phyloP scores from a whole-genome alignment of 2,113 vertebrate genomes.

The Pterocles orientalis region DNA sequence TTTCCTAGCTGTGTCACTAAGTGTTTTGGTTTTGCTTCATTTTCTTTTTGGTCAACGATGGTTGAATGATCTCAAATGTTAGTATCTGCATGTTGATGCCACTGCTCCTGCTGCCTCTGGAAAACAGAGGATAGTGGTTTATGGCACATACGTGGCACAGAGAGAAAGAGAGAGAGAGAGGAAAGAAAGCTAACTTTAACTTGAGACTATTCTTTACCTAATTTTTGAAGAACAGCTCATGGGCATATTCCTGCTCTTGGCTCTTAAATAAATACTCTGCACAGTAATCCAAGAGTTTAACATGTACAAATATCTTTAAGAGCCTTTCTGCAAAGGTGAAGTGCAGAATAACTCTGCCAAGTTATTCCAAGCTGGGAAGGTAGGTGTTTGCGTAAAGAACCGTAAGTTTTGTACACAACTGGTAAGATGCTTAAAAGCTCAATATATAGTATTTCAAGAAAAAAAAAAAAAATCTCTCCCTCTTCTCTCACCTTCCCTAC shows the following conservation, averaged over 20 bases:
- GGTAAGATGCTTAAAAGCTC: neutral
- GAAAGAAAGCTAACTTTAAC: neutral
- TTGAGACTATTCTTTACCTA: neutral
- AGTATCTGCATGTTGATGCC: slow-evolving; percentile 15
- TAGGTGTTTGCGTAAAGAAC: neutral
- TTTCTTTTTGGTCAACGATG: slow-evolving; percentile 35
- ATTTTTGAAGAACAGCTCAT: neutral
- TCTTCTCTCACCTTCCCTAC: neutral
- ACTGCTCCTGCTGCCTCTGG: slow-evolving; percentile 29
- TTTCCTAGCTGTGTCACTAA: neutral
- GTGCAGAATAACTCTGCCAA: neutral
- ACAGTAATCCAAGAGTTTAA: neutral
- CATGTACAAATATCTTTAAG: neutral
- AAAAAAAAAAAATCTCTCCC: neutral
- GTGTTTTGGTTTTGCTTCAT: slow-evolving; percentile 12
- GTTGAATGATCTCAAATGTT: slow-evolving; percentile 38
- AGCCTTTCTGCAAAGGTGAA: neutral
- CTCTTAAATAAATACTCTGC: neutral
- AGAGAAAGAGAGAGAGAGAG: neutral
- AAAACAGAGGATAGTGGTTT: slow-evolving; percentile 6
- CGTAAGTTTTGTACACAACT: neutral
- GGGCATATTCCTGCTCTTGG: neutral
- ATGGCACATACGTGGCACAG: neutral
- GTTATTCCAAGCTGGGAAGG: neutral
- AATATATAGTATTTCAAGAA: neutral